These are phyloP conservation scores for Bubo bubo DNA, from an alignment of 2,113 vertebrate genomes.

Conservation along the genomic window DNA sequence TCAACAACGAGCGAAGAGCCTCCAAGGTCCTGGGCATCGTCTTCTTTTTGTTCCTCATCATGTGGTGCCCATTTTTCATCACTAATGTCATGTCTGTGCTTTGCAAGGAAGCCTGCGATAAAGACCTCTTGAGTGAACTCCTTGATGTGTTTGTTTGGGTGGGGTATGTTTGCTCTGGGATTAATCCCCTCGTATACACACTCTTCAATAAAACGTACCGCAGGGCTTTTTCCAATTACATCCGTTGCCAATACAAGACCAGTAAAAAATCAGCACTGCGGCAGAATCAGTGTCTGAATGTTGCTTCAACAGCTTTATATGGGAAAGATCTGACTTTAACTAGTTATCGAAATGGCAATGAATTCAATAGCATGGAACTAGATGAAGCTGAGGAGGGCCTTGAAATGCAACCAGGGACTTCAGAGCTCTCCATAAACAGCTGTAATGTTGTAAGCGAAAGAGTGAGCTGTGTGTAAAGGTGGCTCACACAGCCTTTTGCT, in stretches of 20 bases:
- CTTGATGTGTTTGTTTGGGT: slow-evolving; percentile 98
- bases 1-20: slow-evolving; percentile 94
- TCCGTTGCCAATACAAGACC: slow-evolving; percentile 86
- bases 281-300: slow-evolving; percentile 82
- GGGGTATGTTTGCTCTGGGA: slow-evolving; percentile 95
- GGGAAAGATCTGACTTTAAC: slow-evolving; percentile 84
- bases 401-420: slow-evolving; percentile 81
- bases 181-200: slow-evolving; percentile 96
- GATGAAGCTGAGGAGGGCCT: slow-evolving; percentile 78
- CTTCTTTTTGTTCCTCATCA: slow-evolving; percentile 97
- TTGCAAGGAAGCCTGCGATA: slow-evolving; percentile 86
- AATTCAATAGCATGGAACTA: slow-evolving; percentile 73
- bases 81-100: slow-evolving; percentile 95
- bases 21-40: slow-evolving; percentile 97
- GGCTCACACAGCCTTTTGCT: slow-evolving; percentile 3
- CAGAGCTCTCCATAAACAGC: slow-evolving; percentile 86
- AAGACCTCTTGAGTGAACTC: slow-evolving; percentile 86
- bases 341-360: slow-evolving; percentile 78
- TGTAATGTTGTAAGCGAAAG: slow-evolving; percentile 82
- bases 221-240: slow-evolving; percentile 93
- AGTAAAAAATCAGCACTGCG: slow-evolving; percentile 70
- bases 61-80: slow-evolving; percentile 99
- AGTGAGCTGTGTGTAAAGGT: slow-evolving; percentile 89
- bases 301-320: slow-evolving; percentile 76
- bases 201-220: slow-evolving; percentile 97